Base-by-base conservation (phyloP, 2,888 invertebrate species). In the Heliconius ismenius region DNA sequence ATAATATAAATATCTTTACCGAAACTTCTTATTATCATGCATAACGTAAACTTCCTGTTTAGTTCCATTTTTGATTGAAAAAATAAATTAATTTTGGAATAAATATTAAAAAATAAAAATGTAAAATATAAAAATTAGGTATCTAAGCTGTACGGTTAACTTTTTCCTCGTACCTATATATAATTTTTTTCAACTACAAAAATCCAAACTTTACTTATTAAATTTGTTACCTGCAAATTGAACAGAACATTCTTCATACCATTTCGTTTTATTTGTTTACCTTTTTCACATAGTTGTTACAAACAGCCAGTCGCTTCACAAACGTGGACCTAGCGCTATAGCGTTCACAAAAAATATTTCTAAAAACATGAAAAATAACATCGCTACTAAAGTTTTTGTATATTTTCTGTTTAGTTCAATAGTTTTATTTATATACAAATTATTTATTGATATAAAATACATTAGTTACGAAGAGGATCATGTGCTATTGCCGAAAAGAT, bases 351-450 rank as follows among this genome's bases (percentile, higher is more conserved):
- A n/a, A 24, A 58, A 58, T 15, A 9, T 21, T 21, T 28, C 26
- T 54, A 54, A 62, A 73, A 78, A 76, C 75, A 81, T 81, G 80
- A 80, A 76, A 78, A 77, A 73, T 54, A 76, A 76, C 64, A 64
- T 79, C 64, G 73, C 74, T 60, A 76, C 64, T 11, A 82, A 81
- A 75, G 11, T 76, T 32, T 80, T 81, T 72, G 80, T 81, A 60
- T 69, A 73, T 63, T 79, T 73, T 54, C 74, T 78, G 3, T 24
- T 79, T 6, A 26, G 79, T 73, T 79, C 79, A 32, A 15, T 81
- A 26, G 21, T 78, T 11, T 69, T 77, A 49, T 77, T 82, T 70
- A 72, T 82, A 75, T 82, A 81, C 43, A 78, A 82, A 54, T 81
- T 78, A 1, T 7, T 80, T 21, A 79, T 69, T 67, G 78, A 80